A percentile compares a stretch with the other conserved stretches of the same genome.
phyloP scores from a whole-genome alignment of 2,113 vertebrate genomes.

The Okapia johnstoni region DNA sequence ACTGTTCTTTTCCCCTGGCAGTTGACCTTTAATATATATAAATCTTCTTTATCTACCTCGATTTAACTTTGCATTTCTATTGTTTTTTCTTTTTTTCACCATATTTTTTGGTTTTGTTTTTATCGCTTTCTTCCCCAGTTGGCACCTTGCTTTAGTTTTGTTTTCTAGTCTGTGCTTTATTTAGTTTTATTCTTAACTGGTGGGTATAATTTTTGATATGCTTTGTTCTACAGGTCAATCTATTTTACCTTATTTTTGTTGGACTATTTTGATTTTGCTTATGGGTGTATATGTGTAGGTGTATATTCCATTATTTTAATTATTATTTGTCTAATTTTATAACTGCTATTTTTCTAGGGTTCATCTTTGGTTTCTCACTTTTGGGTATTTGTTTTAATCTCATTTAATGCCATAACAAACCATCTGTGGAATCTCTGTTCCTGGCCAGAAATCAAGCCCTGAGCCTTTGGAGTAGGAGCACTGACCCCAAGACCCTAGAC shows the following conservation, averaged over 20 bases:
- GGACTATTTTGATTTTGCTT: background rate
- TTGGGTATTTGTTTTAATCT: background rate
- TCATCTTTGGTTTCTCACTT: background rate
- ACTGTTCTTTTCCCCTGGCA: background rate
- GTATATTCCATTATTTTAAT: background rate
- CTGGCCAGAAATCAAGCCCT: background rate
- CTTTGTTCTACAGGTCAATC: background rate
- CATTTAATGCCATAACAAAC: background rate
- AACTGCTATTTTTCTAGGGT: background rate
- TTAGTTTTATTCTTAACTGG: background rate
- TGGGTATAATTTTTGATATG: no score
- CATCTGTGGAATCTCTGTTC: background rate
- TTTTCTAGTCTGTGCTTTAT: background rate
- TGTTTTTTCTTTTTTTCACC: background rate
- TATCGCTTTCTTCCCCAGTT: background rate
- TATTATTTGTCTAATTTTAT: background rate
- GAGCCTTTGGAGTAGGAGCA: background rate
- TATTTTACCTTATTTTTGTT: background rate
- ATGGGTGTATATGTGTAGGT: background rate
- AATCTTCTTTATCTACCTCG: background rate
- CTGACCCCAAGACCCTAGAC: background rate
- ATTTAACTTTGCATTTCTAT: background rate
- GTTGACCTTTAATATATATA: background rate
- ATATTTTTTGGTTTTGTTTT: background rate
- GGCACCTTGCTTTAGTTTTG: background rate